Evolutionary conservation across 2,888 invertebrate genomes (phyloP).

Genomic region (Mythimna vitellina): DNA sequence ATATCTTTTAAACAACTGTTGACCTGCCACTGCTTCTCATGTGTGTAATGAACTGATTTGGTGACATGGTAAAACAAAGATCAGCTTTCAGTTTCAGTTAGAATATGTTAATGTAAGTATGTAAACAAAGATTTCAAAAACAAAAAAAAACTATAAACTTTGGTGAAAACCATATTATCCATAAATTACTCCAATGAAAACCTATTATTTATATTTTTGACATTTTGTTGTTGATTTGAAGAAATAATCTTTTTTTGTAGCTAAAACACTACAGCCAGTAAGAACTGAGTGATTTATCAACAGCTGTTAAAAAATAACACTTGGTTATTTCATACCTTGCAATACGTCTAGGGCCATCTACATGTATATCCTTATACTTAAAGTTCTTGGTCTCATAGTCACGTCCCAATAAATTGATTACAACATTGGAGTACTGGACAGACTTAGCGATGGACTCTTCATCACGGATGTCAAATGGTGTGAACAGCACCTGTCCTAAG

Average conservation of each 20-base stretch:
- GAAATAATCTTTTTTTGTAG: background rate
- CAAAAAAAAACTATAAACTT: background rate
- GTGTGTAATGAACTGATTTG: too few relatives aligned
- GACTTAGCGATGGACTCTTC: slow-evolving; percentile 96
- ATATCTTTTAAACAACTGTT: too few relatives aligned
- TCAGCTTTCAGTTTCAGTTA: too few relatives aligned
- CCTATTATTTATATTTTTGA: background rate
- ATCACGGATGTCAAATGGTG: slow-evolving; percentile 96
- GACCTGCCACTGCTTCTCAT: too few relatives aligned
- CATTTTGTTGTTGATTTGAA: background rate
- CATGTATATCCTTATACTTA: slow-evolving; percentile 96
- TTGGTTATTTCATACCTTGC: slow-evolving; percentile 91
- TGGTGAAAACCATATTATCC: background rate
- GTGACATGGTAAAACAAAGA: too few relatives aligned
- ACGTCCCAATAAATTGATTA: slow-evolving; percentile 97
- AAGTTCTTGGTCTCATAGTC: slow-evolving; percentile 98
- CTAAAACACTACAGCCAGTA: background rate
- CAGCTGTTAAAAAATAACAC: background rate
- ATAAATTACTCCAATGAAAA: background rate
- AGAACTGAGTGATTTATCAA: background rate
- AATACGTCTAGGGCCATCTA: slow-evolving; percentile 95
- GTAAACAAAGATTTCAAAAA: too few relatives aligned
- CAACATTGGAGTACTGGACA: slow-evolving; percentile 98
- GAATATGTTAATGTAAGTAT: too few relatives aligned
- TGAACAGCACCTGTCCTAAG: slow-evolving; percentile 98